A percentile compares a stretch with the other conserved stretches of the same genome.
These are phyloP conservation scores for Gortyna flavago DNA, from an alignment of 2,888 invertebrate genomes.

Conservation along the genomic window DNA sequence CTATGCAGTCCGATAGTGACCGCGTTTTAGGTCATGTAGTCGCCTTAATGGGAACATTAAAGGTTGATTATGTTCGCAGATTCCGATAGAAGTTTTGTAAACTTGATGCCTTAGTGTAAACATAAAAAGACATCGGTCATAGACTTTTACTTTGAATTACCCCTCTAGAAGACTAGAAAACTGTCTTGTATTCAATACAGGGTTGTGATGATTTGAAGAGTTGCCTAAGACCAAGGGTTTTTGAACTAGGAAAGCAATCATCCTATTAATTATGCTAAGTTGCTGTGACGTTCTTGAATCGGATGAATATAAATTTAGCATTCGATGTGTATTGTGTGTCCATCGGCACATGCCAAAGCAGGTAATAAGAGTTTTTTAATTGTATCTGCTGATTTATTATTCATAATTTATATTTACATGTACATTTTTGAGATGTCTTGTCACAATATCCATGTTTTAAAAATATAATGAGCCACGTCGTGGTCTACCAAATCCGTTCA, in stretches of 20 bases:
- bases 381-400: slow-evolving; percentile 9
- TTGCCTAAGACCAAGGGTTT: not conserved
- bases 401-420: not conserved
- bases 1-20: no score
- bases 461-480: not conserved
- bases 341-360: slow-evolving; percentile 16
- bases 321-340: slow-evolving; percentile 26
- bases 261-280: slow-evolving; percentile 26
- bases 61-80: no score
- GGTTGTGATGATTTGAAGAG: not conserved
- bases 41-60: no score
- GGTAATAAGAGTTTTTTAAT: not conserved
- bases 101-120: not conserved
- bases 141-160: no score
- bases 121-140: not conserved
- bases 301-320: slow-evolving; percentile 30
- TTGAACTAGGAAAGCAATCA: slow-evolving; percentile 1
- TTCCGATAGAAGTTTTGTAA: not conserved
- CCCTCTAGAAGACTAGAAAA: not conserved
- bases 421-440: not conserved
- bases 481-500: not conserved
- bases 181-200: not conserved
- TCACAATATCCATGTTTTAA: no score
- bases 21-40: no score
- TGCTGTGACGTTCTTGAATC: slow-evolving; percentile 13